These are phyloP conservation scores for Candoia aspera DNA, from an alignment of 2,113 vertebrate genomes.

Conservation along the genomic window DNA sequence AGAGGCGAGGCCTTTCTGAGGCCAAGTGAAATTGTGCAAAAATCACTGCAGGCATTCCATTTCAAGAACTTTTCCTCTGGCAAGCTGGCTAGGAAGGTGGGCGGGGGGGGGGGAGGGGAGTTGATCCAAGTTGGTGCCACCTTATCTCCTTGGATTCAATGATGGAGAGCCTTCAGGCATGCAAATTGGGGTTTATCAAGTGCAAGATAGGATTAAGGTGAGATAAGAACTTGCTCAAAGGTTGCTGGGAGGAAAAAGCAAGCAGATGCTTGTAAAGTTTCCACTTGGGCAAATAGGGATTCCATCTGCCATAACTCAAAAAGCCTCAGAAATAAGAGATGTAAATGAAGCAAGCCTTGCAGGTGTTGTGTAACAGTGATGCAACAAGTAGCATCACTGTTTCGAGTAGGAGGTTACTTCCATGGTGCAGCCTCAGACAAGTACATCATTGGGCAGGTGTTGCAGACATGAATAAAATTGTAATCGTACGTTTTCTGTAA, in stretches of 20 bases:
- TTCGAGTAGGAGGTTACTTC: neutral
- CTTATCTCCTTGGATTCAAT: neutral
- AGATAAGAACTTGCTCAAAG: neutral
- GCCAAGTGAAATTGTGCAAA: neutral
- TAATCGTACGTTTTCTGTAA: neutral
- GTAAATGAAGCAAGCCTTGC: neutral
- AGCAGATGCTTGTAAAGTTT: neutral
- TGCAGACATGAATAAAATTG: neutral
- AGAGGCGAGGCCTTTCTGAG: neutral
- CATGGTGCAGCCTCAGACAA: neutral
- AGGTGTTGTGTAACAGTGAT: neutral
- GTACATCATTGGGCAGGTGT: neutral
- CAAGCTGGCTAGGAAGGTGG: neutral
- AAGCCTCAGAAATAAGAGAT: neutral
- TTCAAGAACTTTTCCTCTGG: neutral
- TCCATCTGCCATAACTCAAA: neutral
- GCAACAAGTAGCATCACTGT: neutral
- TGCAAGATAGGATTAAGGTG: neutral
- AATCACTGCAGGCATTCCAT: neutral
- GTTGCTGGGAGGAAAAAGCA: neutral
- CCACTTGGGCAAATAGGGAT: neutral
- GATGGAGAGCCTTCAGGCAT: neutral
- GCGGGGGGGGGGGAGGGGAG: fast-evolving
- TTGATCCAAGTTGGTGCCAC: neutral
- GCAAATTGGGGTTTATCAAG: neutral